These are phyloP conservation scores for Sesia bembeciformis DNA, from an alignment of 2,888 invertebrate genomes.

Conservation along the genomic window DNA sequence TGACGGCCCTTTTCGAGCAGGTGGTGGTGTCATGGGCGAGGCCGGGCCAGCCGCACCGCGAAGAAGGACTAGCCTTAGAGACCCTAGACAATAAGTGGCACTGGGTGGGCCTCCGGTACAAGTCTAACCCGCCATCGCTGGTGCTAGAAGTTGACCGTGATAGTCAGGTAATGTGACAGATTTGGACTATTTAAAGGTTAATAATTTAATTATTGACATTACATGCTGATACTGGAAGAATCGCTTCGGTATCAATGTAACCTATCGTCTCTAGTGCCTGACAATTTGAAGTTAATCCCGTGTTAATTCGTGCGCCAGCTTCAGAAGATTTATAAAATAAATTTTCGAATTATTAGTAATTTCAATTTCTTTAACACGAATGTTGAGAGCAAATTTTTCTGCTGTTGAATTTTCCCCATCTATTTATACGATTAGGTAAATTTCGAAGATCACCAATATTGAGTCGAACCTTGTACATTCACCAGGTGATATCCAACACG, in stretches of 20 bases:
- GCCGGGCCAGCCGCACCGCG: slow-evolving; percentile 66
- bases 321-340: too few relatives aligned
- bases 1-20: slow-evolving; percentile 75
- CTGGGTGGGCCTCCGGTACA: slow-evolving; percentile 78
- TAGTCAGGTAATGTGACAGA: slow-evolving; percentile 29
- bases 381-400: too few relatives aligned
- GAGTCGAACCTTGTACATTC: neutral
- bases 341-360: too few relatives aligned
- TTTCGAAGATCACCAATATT: too few relatives aligned
- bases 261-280: neutral
- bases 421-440: too few relatives aligned
- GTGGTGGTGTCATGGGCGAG: slow-evolving; percentile 75
- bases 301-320: too few relatives aligned
- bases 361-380: too few relatives aligned
- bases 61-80: slow-evolving; percentile 78
- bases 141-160: slow-evolving; percentile 56
- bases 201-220: too few relatives aligned
- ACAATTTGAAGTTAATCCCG: too few relatives aligned
- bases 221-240: too few relatives aligned
- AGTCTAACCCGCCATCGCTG: slow-evolving; percentile 53
- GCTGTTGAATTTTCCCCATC: too few relatives aligned
- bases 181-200: too few relatives aligned
- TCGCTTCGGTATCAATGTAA: neutral
- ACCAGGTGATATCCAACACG: slow-evolving; percentile 83
- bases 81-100: slow-evolving; percentile 90